phyloP scores from a whole-genome alignment of 2,888 invertebrate genomes.

The Ceramica pisi region DNA sequence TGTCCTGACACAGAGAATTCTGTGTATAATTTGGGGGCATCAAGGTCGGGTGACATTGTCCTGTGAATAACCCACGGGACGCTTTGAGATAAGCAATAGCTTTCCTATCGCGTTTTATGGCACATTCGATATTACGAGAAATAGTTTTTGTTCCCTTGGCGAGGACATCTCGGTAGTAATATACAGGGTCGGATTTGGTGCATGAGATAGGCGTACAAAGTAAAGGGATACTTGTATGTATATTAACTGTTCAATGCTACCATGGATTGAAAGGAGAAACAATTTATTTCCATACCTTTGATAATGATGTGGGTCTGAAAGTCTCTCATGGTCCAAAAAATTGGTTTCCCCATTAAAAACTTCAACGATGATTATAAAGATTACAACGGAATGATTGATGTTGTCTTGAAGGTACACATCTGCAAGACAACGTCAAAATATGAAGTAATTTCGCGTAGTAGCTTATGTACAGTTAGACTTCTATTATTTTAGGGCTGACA shows the following conservation, averaged over 20 bases:
- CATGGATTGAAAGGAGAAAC: not conserved
- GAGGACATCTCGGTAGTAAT: constrained; percentile 68
- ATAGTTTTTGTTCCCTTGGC: constrained; percentile 79
- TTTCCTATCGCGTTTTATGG: constrained; percentile 81
- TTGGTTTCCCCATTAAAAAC: not conserved
- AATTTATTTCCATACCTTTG: not conserved
- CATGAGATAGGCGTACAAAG: not conserved
- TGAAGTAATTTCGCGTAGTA: not conserved
- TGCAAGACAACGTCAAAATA: not conserved
- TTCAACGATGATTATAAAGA: too few species aligned
- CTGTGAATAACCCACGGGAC: constrained; percentile 68
- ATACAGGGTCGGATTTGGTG: constrained; percentile 63
- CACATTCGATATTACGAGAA: constrained; percentile 79
- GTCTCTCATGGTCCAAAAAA: not conserved
- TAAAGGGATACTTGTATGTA: not conserved
- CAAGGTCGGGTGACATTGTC: constrained; percentile 71
- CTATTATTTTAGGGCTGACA: too few species aligned
- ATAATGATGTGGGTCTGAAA: too few species aligned
- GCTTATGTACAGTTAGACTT: too few species aligned
- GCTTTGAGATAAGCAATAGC: constrained; percentile 77
- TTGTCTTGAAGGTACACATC: too few species aligned
- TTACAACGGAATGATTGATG: too few species aligned
- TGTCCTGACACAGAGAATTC: constrained; percentile 48
- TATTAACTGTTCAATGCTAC: not conserved
- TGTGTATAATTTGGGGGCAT: constrained; percentile 61